Conservation (phyloP, 2,113 vertebrate species). For the Cervus canadensis region DNA sequence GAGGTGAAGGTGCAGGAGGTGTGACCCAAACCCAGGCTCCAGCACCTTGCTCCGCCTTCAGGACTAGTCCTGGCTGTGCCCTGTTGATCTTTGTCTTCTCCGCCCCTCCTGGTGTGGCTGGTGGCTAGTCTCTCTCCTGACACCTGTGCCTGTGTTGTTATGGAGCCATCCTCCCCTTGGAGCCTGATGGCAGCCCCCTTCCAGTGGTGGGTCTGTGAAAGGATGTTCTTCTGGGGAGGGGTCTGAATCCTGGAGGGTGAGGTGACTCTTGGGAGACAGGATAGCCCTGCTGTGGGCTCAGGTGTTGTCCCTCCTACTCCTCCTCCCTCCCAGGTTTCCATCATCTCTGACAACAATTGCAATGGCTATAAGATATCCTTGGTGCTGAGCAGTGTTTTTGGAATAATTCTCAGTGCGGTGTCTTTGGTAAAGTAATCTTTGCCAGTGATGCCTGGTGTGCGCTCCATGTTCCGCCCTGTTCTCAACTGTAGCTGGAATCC, state of each 20-base stretch:
- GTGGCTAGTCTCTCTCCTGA: background rate
- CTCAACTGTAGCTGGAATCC: background rate
- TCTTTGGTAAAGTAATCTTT: background rate
- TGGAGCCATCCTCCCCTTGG: background rate
- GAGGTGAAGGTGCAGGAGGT: background rate
- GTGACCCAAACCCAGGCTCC: background rate
- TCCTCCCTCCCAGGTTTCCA: rapidly evolving
- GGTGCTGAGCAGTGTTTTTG: rapidly evolving
- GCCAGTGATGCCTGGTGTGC: background rate
- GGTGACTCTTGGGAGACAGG: background rate
- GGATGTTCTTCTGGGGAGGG: background rate
- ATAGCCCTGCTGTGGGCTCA: background rate
- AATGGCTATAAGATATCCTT: rapidly evolving
- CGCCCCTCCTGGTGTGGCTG: background rate
- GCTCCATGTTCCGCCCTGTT: background rate
- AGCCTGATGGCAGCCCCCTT: background rate
- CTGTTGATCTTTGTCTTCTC: background rate
- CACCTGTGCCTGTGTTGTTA: background rate
- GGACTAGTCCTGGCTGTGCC: background rate
- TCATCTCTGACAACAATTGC: rapidly evolving
- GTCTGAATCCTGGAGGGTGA: background rate
- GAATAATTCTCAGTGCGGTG: rapidly evolving
- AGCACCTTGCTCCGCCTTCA: background rate
- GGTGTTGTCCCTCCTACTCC: background rate
- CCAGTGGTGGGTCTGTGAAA: background rate